Evolutionary conservation across 1,140 invertebrate species (phyloP).

Genomic region (Triops cancriformis): DNA sequence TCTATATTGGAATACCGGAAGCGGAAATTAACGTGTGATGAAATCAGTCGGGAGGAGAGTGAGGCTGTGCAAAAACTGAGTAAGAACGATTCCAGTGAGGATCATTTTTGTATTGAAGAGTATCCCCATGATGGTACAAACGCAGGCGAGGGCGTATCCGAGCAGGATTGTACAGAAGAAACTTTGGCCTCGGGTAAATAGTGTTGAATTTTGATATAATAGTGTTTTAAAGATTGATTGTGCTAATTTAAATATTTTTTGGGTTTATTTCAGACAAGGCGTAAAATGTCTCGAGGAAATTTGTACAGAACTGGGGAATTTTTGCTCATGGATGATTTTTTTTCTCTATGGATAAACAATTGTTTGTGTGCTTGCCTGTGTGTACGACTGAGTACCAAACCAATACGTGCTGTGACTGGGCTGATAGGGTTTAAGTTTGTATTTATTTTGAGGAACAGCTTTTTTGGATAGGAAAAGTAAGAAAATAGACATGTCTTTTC

Average conservation of each 20-base stretch:
- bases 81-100: conserved; percentile 13
- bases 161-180: neutral
- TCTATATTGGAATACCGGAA: conserved; percentile 62
- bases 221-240: neutral
- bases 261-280: neutral
- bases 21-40: conserved; percentile 40
- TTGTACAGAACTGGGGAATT: neutral
- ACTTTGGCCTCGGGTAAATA: neutral
- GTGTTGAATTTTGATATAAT: too few species aligned
- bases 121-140: neutral
- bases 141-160: neutral
- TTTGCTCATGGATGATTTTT: neutral
- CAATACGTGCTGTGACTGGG: neutral
- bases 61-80: neutral
- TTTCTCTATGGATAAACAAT: neutral
- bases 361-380: neutral
- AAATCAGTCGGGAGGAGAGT: neutral
- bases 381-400: neutral
- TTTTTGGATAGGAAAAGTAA: neutral
- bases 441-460: neutral
- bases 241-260: neutral
- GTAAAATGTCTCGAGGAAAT: neutral
- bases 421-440: neutral
- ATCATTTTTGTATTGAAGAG: conserved; percentile 1
- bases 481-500: neutral